Evolutionary conservation across 2,888 invertebrate genomes (phyloP).

Genomic region (Drosophila aldrichi): DNA sequence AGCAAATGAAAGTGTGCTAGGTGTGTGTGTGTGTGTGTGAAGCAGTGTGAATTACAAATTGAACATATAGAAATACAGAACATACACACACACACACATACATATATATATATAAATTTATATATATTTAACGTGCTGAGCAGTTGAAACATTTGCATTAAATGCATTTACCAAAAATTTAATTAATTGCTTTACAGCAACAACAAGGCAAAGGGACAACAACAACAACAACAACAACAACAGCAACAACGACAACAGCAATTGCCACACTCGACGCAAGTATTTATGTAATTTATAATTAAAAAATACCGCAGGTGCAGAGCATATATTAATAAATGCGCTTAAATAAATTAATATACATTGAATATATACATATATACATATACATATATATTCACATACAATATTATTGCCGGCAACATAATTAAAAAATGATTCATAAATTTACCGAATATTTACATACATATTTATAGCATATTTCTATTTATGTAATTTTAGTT

Average conservation of each 20-base stretch:
- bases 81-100: not conserved
- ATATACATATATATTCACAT: not conserved
- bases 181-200: conserved; percentile 60
- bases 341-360: conserved; percentile 26
- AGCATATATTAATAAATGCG: conserved; percentile 35
- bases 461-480: conserved; percentile 9
- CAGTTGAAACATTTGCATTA: conserved; percentile 64
- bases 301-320: conserved; percentile 43
- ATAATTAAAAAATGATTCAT: conserved; percentile 12
- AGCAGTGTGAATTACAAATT: conserved; percentile 30
- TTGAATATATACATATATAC: not conserved
- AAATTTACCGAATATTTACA: conserved; percentile 8
- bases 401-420: not conserved
- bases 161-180: conserved; percentile 59
- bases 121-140: conserved; percentile 38
- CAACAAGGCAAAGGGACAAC: not conserved
- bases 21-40: conserved; percentile 34
- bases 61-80: conserved; percentile 10
- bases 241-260: not conserved
- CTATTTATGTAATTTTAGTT: not conserved
- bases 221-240: no score
- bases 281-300: conserved; percentile 46
- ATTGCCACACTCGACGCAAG: conserved; percentile 5
- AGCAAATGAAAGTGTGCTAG: conserved; percentile 32
- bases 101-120: not conserved